Percentiles rank a stretch among this genome's conserved stretches.
Conservation (phyloP, 2,888 invertebrate species). For the Dolomedes plantarius region DNA sequence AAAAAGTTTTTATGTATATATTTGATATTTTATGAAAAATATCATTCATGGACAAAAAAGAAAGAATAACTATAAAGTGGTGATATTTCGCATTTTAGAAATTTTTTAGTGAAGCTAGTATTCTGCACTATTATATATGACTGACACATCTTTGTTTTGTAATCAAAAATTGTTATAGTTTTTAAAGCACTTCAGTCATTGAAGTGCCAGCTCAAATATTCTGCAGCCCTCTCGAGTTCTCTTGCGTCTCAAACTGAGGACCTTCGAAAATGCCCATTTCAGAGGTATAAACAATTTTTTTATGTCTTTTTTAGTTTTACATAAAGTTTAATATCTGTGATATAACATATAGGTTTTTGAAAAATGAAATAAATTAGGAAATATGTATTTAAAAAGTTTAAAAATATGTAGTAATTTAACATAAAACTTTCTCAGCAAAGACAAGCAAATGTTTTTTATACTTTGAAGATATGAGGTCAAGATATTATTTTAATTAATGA, state of each 20-base stretch:
- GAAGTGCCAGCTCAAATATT: constrained; percentile 56
- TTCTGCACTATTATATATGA: constrained; percentile 52
- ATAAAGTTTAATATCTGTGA: neutral
- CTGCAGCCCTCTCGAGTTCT: constrained; percentile 30
- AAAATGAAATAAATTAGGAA: too few species aligned
- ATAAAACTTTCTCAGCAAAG: too few species aligned
- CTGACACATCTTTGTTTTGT: constrained; percentile 32
- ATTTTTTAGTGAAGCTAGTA: constrained; percentile 38
- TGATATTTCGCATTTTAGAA: constrained; percentile 50
- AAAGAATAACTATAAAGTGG: constrained; percentile 29
- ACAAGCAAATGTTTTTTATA: too few species aligned
- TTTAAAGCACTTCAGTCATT: constrained; percentile 29
- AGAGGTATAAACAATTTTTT: neutral
- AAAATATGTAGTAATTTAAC: too few species aligned
- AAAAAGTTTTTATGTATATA: constrained; percentile 68
- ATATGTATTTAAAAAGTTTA: too few species aligned
- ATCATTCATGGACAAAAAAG: constrained; percentile 43
- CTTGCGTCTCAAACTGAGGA: constrained; percentile 10
- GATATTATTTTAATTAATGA: too few species aligned
- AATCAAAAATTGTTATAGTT: constrained; percentile 35
- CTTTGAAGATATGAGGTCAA: too few species aligned
- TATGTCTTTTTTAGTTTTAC: neutral
- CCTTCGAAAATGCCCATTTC: neutral
- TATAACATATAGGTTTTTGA: neutral
- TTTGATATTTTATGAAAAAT: constrained; percentile 65